Percentiles rank a stretch among this genome's conserved stretches.
Conservation (phyloP, 2,113 vertebrate species). For the Rhinichthys klamathensis region DNA sequence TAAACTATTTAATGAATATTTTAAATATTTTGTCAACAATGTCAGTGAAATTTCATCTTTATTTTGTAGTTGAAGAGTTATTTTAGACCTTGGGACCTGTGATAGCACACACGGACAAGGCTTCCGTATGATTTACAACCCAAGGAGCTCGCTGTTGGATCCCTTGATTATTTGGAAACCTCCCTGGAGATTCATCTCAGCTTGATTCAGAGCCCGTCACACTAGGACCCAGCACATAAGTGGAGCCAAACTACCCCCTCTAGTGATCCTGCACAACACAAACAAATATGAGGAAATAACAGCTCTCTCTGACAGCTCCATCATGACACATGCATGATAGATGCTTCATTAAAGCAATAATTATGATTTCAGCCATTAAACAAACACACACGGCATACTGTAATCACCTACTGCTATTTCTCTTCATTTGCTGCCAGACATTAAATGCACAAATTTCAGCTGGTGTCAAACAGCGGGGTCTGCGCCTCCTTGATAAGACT, state of each 20-base stretch:
- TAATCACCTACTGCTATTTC: slow-evolving; percentile 44
- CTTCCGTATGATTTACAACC: neutral
- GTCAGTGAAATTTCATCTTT: too few relatives aligned
- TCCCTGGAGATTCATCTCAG: slow-evolving; percentile 37
- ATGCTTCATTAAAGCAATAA: slow-evolving; percentile 50
- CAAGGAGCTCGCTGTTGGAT: slow-evolving; percentile 4
- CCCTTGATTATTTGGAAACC: slow-evolving; percentile 37
- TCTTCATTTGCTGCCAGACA: slow-evolving; percentile 13
- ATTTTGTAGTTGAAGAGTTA: neutral
- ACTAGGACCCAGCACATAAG: neutral
- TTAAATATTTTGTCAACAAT: too few relatives aligned
- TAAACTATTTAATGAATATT: too few relatives aligned
- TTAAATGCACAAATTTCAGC: slow-evolving; percentile 25
- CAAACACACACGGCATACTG: slow-evolving; percentile 17
- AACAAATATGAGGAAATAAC: slow-evolving; percentile 35
- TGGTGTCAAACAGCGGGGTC: slow-evolving; percentile 41
- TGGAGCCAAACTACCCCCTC: slow-evolving; percentile 48
- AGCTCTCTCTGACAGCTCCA: slow-evolving; percentile 36
- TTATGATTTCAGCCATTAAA: slow-evolving; percentile 53
- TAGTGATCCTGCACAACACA: slow-evolving; percentile 43
- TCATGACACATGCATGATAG: slow-evolving; percentile 47
- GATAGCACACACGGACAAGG: neutral
- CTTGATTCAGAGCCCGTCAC: slow-evolving; percentile 6
- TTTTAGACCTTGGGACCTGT: neutral
- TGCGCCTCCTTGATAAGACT: slow-evolving; percentile 50